Percentiles rank a stretch among this genome's conserved stretches.
These are phyloP conservation scores for Genyomyrus donnyi DNA, from an alignment of 2,113 vertebrate genomes.

Conservation along the genomic window DNA sequence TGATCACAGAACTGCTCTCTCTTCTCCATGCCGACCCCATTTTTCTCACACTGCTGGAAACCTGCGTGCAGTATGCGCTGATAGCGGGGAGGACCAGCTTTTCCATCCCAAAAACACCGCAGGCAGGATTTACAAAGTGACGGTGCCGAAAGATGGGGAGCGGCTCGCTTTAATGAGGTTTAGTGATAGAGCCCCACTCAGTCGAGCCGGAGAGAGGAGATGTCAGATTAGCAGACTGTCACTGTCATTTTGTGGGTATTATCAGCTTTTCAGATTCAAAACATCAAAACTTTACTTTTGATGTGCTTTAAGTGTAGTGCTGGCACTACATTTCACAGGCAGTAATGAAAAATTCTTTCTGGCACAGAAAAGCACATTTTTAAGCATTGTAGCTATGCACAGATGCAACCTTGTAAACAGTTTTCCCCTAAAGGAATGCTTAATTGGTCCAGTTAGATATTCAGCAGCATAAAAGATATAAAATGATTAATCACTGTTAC, in stretches of 20 bases:
- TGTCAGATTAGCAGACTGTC: neutral
- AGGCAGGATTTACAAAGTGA: neutral
- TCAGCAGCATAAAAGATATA: neutral
- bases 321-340: neutral
- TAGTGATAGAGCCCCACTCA: neutral
- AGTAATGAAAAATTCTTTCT: neutral
- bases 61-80: neutral
- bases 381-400: neutral
- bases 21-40: neutral
- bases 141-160: neutral
- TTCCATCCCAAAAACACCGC: neutral
- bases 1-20: neutral
- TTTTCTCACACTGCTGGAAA: neutral
- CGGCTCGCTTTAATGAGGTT: neutral
- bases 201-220: neutral
- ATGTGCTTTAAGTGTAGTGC: neutral
- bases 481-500: neutral
- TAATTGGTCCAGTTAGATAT: neutral
- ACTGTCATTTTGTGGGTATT: neutral
- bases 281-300: constrained; percentile 4
- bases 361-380: neutral
- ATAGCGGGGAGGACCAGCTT: neutral
- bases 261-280: constrained; percentile 5
- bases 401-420: neutral
- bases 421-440: neutral